Conservation (phyloP, 37 sponge, comb jelly and placozoan genomes). For the Aplysina aerophoba region DNA sequence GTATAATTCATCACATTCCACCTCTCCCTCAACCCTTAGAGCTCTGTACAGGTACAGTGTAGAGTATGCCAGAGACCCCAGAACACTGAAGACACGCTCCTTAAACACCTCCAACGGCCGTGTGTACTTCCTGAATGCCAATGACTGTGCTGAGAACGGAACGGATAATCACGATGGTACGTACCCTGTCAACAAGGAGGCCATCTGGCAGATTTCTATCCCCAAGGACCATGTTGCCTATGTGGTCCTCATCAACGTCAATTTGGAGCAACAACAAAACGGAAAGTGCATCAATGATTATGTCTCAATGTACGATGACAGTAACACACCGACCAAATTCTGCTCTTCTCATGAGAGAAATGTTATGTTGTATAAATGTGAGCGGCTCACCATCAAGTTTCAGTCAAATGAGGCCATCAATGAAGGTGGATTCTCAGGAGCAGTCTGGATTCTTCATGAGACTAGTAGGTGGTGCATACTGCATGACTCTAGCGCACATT, state of each 20-base stretch:
- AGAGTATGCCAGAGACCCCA: no score
- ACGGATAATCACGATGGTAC: not conserved
- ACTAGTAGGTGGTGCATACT: no score
- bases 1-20: no score
- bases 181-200: slow-evolving; percentile 13
- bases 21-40: no score
- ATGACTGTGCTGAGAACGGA: no score
- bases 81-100: no score
- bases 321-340: not conserved
- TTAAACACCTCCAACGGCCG: no score
- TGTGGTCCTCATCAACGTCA: not conserved
- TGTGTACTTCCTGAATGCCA: no score
- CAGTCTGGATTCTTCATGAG: not conserved
- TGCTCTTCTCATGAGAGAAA: not conserved
- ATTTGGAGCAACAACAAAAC: not conserved
- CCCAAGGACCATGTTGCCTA: not conserved
- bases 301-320: not conserved
- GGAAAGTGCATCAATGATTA: slow-evolving; percentile 3
- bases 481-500: no score
- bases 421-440: not conserved
- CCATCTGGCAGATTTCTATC: not conserved
- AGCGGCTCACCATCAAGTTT: not conserved
- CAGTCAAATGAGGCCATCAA: slow-evolving; percentile 14
- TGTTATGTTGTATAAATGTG: not conserved
- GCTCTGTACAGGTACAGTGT: no score